Base-by-base conservation (phyloP, 2,113 vertebrate species). In the Cranoglanis bouderius region DNA sequence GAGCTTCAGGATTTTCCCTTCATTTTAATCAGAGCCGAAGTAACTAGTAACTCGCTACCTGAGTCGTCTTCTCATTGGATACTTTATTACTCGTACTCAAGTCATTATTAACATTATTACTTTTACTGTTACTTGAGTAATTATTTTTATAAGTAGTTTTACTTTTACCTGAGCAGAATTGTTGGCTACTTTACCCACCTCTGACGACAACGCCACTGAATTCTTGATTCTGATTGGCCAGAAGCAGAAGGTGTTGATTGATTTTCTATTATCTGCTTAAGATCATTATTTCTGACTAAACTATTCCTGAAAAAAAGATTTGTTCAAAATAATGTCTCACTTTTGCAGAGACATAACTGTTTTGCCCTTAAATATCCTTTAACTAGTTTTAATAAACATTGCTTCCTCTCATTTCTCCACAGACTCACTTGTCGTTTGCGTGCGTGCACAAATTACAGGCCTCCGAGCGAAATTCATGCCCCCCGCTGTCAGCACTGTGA, bases 401-500 rank as follows among this genome's bases (percentile, higher is more conserved):
- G 12, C 43, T 51, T 84, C 38, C 63, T 82, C n/a, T 51, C 21
- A 35, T 32, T 74, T 53, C 78, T 70, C 61, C 38, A 85, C 70
- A 89, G 26, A 59, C 4, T 46, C 63, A 46, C 61, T 83, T 43
- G 14, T 83, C 4, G 35, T 83, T 85, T 51, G 55, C 29, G 55
- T 70, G 43, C 40, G 26, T 38, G 55, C 59, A 72, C 61, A 82
- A 53, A 85, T 85, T 85, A 65, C 43, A 49, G 8, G 43, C 78
- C 74, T 85, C 82, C 46, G 77, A 80, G 82, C 43, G 32, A 67
- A 91, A 81, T 81, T 70, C 53, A 82, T 82, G 85, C 53, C 83
- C 18, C 77, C 70, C 75, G 43, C 75, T 70, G 59, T 80, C 80
- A 86, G 53, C 61, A 40, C 74, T 84, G 72, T 91, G 63, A 90